phyloP scores from a whole-genome alignment of 2,888 invertebrate genomes.

The Caenorhabditis sinica region DNA sequence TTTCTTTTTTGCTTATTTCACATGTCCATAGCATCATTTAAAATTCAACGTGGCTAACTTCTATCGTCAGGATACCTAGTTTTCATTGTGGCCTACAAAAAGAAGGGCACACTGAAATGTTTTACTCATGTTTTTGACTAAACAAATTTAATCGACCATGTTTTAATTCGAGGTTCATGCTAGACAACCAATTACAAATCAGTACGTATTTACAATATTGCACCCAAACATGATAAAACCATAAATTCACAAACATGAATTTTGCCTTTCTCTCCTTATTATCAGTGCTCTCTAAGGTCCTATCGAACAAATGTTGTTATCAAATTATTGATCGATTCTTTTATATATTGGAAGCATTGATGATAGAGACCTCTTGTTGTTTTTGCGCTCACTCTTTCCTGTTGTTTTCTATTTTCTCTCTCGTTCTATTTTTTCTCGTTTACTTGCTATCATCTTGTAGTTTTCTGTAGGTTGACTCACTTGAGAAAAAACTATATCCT shows the following conservation, averaged over 20 bases:
- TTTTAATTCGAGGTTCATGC: background rate
- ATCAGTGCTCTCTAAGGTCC: conserved; percentile 31
- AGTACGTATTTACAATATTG: background rate
- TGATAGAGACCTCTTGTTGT: conserved; percentile 35
- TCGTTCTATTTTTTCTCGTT: conserved; percentile 37
- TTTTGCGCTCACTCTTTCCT: conserved; percentile 23
- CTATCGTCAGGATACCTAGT: background rate
- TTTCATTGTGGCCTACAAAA: background rate
- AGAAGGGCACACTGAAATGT: background rate
- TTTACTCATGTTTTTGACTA: background rate
- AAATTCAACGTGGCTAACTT: background rate
- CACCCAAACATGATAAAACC: conserved; percentile 24
- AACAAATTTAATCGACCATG: background rate
- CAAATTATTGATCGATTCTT: conserved; percentile 50
- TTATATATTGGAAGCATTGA: conserved; percentile 21
- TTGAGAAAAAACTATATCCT: conserved; percentile 3
- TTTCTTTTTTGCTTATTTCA: conserved; percentile 21
- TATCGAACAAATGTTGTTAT: conserved; percentile 49
- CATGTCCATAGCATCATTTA: conserved; percentile 8
- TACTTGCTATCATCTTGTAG: conserved; percentile 32
- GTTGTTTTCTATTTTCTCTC: conserved; percentile 35
- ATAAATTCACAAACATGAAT: conserved; percentile 23
- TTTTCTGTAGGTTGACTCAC: conserved; percentile 33
- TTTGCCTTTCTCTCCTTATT: background rate
- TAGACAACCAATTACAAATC: background rate